Evolutionary conservation across 92 coral and sea anemone species (phyloP).

Genomic region (Paragorgia papillata): DNA sequence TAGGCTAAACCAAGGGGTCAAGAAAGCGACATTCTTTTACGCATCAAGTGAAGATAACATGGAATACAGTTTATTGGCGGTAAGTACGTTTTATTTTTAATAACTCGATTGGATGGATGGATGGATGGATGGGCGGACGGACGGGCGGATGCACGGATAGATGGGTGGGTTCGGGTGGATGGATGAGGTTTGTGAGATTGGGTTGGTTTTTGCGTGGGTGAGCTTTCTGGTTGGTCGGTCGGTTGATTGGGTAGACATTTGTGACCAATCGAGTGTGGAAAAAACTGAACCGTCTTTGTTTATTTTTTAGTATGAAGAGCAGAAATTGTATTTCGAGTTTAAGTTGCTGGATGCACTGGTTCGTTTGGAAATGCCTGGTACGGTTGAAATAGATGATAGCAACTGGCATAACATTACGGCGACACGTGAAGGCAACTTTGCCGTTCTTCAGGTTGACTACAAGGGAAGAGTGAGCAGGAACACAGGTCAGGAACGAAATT

Average conservation of each 20-base stretch:
- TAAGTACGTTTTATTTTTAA: not conserved
- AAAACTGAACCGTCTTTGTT: not conserved
- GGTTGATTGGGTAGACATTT: not conserved
- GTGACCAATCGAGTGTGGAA: not conserved
- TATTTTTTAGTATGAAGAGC: conserved; percentile 33
- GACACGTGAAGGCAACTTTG: conserved; percentile 74
- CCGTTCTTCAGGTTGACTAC: conserved; percentile 76
- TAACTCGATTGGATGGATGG: no score
- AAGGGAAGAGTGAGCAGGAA: conserved; percentile 71
- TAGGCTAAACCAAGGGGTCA: conserved; percentile 59
- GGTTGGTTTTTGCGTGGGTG: no score
- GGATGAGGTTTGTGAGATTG: no score
- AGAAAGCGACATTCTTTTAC: conserved; percentile 16
- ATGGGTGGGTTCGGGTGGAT: no score
- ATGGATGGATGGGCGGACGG: no score
- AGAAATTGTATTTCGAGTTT: conserved; percentile 38
- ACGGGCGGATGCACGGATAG: no score
- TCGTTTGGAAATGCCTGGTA: conserved; percentile 27
- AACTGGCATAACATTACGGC: conserved; percentile 71
- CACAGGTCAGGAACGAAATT: conserved; percentile 63
- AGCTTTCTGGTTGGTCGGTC: no score
- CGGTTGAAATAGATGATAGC: conserved; percentile 65
- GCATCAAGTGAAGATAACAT: conserved; percentile 7
- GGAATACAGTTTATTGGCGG: conserved; percentile 41
- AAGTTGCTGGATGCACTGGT: conserved; percentile 33